These are phyloP conservation scores for Enteromius treurensis DNA, from an alignment of 2,797 vertebrate genomes.

Conservation along the genomic window DNA sequence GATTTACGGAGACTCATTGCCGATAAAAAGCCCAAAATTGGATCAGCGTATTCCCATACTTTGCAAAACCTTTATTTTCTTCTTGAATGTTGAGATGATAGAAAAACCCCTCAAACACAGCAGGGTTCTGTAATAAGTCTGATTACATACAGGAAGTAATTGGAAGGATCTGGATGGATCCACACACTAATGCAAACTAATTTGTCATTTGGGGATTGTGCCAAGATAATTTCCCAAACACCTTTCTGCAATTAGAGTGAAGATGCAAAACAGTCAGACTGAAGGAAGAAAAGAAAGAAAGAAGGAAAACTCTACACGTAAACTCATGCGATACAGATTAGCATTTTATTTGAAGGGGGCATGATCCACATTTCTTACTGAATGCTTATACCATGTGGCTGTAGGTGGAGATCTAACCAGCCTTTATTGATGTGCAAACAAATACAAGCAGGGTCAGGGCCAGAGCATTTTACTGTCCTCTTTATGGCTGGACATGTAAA, in stretches of 20 bases:
- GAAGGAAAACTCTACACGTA: constrained; percentile 12
- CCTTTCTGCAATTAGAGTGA: constrained; percentile 51
- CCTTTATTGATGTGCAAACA: constrained; percentile 44
- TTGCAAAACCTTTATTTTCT: constrained; percentile 27
- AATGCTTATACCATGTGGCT: not conserved
- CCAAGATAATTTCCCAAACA: constrained; percentile 52
- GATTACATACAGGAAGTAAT: constrained; percentile 53
- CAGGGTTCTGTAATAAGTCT: constrained; percentile 40
- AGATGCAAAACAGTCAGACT: constrained; percentile 11
- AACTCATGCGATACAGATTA: not conserved
- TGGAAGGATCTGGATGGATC: constrained; percentile 28
- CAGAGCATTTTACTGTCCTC: constrained; percentile 34
- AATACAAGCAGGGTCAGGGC: constrained; percentile 13
- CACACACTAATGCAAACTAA: constrained; percentile 37
- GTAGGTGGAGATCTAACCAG: not conserved
- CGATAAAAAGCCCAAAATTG: constrained; percentile 36
- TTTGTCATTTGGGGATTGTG: constrained; percentile 36
- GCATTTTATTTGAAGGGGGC: constrained; percentile 36
- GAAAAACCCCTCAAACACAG: constrained; percentile 39
- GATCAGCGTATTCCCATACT: constrained; percentile 29
- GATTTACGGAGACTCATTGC: constrained; percentile 41
- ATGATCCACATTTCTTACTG: constrained; percentile 37
- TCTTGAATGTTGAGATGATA: constrained; percentile 24
- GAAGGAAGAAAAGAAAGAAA: not conserved
- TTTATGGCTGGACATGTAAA: constrained; percentile 36